Evolutionary conservation across 1,140 invertebrate genomes (phyloP).

Genomic region (Cotesia glomerata): DNA sequence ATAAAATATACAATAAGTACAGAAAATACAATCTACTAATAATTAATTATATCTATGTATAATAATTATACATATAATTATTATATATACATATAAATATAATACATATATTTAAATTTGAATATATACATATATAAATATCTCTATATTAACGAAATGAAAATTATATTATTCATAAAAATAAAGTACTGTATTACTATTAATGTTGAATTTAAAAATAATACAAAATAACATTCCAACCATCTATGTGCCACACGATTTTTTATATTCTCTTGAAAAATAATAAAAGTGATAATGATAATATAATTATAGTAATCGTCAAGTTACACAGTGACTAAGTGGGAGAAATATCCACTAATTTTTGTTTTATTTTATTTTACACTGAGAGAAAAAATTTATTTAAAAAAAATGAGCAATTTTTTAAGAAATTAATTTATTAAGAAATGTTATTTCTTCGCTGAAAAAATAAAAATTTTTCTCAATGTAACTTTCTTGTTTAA

Average conservation of each 20-base stretch:
- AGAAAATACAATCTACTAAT: constrained; percentile 58
- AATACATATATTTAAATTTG: constrained; percentile 44
- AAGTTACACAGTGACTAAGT: constrained; percentile 9
- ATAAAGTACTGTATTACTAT: constrained; percentile 58
- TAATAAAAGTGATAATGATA: constrained; percentile 24
- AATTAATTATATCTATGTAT: constrained; percentile 49
- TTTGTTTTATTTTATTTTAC: too few species aligned
- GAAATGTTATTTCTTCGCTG: too few species aligned
- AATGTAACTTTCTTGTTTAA: too few species aligned
- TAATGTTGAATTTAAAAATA: constrained; percentile 50
- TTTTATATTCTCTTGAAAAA: constrained; percentile 61
- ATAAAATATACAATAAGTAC: constrained; percentile 55
- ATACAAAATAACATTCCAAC: constrained; percentile 64
- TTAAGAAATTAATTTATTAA: too few species aligned
- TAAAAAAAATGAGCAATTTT: too few species aligned
- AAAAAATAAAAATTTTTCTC: too few species aligned
- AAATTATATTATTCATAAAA: constrained; percentile 60
- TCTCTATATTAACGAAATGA: constrained; percentile 34
- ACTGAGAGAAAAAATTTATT: too few species aligned
- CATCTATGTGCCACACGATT: constrained; percentile 64
- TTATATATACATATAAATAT: constrained; percentile 47
- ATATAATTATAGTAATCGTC: constrained; percentile 26
- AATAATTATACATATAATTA: constrained; percentile 46
- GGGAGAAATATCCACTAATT: not conserved
- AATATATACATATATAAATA: constrained; percentile 51